Evolutionary conservation across 1,140 invertebrate species (phyloP).

Genomic region (Phymastichus coffea): DNA sequence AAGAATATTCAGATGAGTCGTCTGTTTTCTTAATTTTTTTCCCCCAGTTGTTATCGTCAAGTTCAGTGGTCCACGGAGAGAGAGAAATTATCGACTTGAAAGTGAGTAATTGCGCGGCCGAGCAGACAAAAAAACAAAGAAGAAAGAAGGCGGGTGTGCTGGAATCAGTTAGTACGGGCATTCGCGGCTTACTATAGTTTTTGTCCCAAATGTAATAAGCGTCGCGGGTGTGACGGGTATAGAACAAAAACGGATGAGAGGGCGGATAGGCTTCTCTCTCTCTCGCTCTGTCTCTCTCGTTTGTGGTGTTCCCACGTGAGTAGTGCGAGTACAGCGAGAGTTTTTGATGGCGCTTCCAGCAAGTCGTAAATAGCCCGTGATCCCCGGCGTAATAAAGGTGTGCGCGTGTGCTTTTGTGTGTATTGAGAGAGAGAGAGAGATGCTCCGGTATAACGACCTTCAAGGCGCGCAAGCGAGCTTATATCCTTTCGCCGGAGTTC

Average conservation of each 20-base stretch:
- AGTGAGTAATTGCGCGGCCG: constrained; percentile 24
- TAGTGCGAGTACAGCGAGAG: not conserved
- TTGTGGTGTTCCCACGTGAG: constrained; percentile 42
- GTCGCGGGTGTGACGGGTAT: constrained; percentile 33
- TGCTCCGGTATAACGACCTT: constrained; percentile 34
- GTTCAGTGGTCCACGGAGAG: not conserved
- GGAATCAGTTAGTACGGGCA: constrained; percentile 33
- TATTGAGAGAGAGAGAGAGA: too few relatives aligned
- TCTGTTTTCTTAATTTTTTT: too few relatives aligned
- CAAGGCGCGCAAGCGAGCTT: not conserved
- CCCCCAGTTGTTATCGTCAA: not conserved
- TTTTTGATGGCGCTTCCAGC: constrained; percentile 46
- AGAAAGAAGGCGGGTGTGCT: constrained; percentile 23
- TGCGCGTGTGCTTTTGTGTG: constrained; percentile 2
- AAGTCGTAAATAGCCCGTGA: constrained; percentile 46
- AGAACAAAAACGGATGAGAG: constrained; percentile 36
- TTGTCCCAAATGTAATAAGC: constrained; percentile 42
- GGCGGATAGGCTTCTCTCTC: not conserved
- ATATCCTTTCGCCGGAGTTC: too few relatives aligned
- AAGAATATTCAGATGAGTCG: too few relatives aligned
- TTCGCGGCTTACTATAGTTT: constrained; percentile 28
- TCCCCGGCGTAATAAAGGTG: constrained; percentile 36
- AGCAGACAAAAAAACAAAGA: constrained; percentile 19
- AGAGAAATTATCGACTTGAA: constrained; percentile 18
- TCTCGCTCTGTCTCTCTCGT: not conserved